Evolutionary conservation across 2,888 invertebrate genomes (phyloP), one percentile per base, ranked within the genome.

Genomic region (Cantharis nigra): DNA sequence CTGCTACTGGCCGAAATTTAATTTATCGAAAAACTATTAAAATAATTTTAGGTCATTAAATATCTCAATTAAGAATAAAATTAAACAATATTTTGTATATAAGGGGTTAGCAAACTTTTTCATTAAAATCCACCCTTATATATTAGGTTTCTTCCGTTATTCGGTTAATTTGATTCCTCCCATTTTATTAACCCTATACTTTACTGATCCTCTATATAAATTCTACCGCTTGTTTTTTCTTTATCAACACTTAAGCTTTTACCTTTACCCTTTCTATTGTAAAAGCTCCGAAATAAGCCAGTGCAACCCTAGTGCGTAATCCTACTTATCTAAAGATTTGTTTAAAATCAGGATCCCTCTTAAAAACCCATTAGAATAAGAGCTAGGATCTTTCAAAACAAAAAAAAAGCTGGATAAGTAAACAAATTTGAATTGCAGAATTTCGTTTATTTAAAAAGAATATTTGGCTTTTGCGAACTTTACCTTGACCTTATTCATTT

Each of bases 401-500:
- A 64, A 64, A 16, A 64, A 64, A 64, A 63, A 16, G n/a, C 9
- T 10, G 23, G 5, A 28, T 28, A 28, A 28, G 9, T 28, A 30
- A 49, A 0, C n/a, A 13, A 16, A 16, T 16, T 49, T 49, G 1
- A n/a, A n/a, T 49, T n/a, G 5, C 13, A 13, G 3, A 67, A 64
- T 64, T 67, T 67, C 11, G 13, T 18, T 13, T 5, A 64, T n/a
- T 5, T 10, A 3, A 20, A 26, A 9, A 23, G n/a, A 67, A 67
- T 67, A 67, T 23, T 49, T 49, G 49, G 49, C 49, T n/a, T 49
- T 65, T 73, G 33, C 69, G 20, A 49, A 26, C 69, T 63, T 72
- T 63, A 78, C 72, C 78, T 78, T 75, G 78, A 78, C 78, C 78
- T 72, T 78, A 72, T 70, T 78, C 71, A 63, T 64, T 74, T 75